These are phyloP conservation scores for Capricornis sumatraensis DNA, from an alignment of 2,113 vertebrate genomes.

Conservation along the genomic window DNA sequence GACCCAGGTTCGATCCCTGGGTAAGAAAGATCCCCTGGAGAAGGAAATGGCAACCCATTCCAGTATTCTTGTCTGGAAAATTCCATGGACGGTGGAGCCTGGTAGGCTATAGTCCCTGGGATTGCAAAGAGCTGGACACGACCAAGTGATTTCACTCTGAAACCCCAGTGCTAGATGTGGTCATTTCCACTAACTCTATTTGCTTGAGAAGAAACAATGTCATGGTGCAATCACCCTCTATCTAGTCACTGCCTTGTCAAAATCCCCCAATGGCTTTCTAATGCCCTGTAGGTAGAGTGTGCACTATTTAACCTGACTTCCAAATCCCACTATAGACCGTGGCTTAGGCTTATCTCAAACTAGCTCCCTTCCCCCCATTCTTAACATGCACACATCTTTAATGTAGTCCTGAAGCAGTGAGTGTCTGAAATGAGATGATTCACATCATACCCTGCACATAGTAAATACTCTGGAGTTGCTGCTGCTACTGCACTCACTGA, in stretches of 20 bases:
- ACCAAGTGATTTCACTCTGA: neutral
- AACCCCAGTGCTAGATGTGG: neutral
- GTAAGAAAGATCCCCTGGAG: neutral
- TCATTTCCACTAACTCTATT: neutral
- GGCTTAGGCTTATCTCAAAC: no score
- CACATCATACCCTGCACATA: neutral
- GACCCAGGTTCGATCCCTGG: neutral
- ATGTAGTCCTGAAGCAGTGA: no score
- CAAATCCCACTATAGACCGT: neutral
- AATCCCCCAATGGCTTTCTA: neutral
- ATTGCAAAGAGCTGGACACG: neutral
- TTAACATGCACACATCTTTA: no score
- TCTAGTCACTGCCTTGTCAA: neutral
- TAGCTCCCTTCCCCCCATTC: no score
- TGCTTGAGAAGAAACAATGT: neutral
- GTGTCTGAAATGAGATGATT: no score
- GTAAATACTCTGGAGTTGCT: neutral
- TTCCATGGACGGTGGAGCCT: neutral
- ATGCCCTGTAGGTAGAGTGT: neutral
- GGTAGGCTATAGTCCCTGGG: neutral
- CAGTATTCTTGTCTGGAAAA: neutral
- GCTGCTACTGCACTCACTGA: neutral
- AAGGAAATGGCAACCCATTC: neutral
- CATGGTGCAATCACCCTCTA: neutral
- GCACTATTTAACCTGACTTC: neutral